A percentile compares a stretch with the other conserved stretches of the same genome.
Evolutionary conservation across 2,888 invertebrate genomes (phyloP).

Genomic region (Dimorphilus gyrociliatus): DNA sequence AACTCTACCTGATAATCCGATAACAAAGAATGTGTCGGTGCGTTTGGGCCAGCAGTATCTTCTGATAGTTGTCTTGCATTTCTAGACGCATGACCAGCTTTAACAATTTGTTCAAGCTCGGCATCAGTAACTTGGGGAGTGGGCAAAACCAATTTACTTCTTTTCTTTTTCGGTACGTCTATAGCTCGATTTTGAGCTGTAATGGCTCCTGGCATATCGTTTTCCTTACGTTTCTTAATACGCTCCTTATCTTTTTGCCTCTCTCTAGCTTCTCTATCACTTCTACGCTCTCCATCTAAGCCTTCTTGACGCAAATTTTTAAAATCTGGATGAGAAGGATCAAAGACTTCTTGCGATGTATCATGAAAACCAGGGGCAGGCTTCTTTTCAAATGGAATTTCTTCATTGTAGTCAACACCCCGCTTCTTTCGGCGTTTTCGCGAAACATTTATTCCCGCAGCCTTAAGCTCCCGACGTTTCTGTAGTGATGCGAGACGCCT

Average conservation of each 20-base stretch:
- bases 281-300: slow-evolving; percentile 72
- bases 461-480: slow-evolving; percentile 87
- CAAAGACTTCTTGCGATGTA: slow-evolving; percentile 65
- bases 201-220: slow-evolving; percentile 69
- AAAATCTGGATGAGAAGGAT: slow-evolving; percentile 76
- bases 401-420: slow-evolving; percentile 88
- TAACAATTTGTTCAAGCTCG: slow-evolving; percentile 43
- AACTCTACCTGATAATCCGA: no score
- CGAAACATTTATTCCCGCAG: slow-evolving; percentile 65
- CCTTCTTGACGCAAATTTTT: slow-evolving; percentile 74
- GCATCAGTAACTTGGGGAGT: slow-evolving; percentile 88
- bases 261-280: slow-evolving; percentile 80
- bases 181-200: slow-evolving; percentile 44
- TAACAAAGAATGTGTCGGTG: slow-evolving; percentile 66
- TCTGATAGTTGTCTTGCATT: slow-evolving; percentile 56
- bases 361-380: slow-evolving; percentile 82
- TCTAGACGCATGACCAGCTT: slow-evolving; percentile 47
- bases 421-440: slow-evolving; percentile 45
- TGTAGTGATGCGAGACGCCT: slow-evolving; percentile 77
- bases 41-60: slow-evolving; percentile 51
- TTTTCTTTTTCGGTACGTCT: slow-evolving; percentile 72
- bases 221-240: slow-evolving; percentile 83
- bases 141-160: slow-evolving; percentile 87
- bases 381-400: slow-evolving; percentile 90
- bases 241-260: slow-evolving; percentile 87